Evolutionary conservation across 2,797 vertebrate genomes (phyloP).

Genomic region (Molossus molossus): DNA sequence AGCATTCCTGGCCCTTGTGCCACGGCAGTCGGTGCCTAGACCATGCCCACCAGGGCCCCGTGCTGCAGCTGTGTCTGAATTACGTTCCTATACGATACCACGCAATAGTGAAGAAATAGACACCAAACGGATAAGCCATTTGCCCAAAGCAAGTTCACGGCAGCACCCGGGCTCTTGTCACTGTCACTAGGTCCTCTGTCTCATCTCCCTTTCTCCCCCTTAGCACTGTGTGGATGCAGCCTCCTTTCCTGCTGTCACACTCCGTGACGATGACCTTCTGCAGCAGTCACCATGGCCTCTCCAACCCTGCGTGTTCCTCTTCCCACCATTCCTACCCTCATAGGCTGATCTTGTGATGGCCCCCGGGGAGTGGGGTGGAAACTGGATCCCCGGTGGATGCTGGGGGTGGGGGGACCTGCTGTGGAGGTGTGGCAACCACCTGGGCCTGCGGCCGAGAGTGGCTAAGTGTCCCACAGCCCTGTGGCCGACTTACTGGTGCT

Average conservation of each 20-base stretch:
- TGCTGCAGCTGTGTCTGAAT: neutral
- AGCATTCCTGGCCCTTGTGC: neutral
- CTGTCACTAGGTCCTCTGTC: neutral
- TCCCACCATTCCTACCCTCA: neutral
- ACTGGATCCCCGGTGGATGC: neutral
- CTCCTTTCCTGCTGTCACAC: neutral
- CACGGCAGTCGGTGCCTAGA: neutral
- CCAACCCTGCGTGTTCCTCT: neutral
- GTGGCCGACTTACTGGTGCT: constrained; percentile 90
- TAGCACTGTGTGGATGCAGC: neutral
- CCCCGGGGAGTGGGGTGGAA: neutral
- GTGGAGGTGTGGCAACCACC: neutral
- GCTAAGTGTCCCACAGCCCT: neutral
- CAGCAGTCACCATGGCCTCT: neutral
- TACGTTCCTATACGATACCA: neutral
- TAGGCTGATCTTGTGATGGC: neutral
- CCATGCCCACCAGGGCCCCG: neutral
- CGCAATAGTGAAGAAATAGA: neutral
- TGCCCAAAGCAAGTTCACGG: neutral
- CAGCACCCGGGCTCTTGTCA: neutral
- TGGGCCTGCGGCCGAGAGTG: neutral
- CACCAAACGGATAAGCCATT: neutral
- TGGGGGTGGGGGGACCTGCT: neutral
- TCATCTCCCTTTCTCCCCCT: neutral
- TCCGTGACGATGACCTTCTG: neutral